Base-by-base conservation (phyloP, 2,113 vertebrate genomes). In the Brachyhypopomus gauderio region DNA sequence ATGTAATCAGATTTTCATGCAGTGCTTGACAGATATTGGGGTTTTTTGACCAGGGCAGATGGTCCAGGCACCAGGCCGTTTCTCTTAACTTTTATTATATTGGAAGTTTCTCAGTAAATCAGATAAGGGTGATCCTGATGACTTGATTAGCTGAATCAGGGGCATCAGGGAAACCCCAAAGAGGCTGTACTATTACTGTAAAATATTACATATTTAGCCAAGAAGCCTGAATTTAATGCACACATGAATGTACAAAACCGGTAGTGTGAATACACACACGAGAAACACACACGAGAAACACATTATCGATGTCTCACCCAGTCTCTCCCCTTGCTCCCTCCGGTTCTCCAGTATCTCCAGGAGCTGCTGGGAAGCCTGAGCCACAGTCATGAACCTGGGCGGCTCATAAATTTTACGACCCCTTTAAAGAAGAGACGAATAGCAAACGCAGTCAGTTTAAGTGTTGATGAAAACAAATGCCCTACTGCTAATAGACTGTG, bases 371-470 rank as follows among this genome's bases (percentile, higher is more conserved):
- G 96, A 95, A 25, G 98, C 97, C 89, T 97, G 95, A 69, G 90
- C 91, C 58, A 97, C 96, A 0, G 90, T 96, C 98, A 99, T 98
- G 77, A 94, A 99, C 75, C 93, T 94, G 8, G 97, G 96, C 0
- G 96, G 95, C 75, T 99, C 97, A 25, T 93, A 99, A 88, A 98
- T 91, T 90, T 96, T 97, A 77, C 86, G 95, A 80, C 96, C 96
- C 87, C 98, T 99, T 85, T 41, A 71, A 83, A 63, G n/a, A 87
- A 30, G 25, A 23, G 16, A 72, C 12, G 63, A 3, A 63, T 2
- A 75, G 14, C 9, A 56, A 71, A 27, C 5, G 23, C 34, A 70
- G 66, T 41, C 19, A 70, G 66, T 69, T 69, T 30, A 67, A 67
- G 66, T 38, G 34, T 19, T 3, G 16, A n/a, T 7, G 36, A 41